Evolutionary conservation across 1,140 invertebrate species (phyloP).

Genomic region (Philopotamus ludificatus): DNA sequence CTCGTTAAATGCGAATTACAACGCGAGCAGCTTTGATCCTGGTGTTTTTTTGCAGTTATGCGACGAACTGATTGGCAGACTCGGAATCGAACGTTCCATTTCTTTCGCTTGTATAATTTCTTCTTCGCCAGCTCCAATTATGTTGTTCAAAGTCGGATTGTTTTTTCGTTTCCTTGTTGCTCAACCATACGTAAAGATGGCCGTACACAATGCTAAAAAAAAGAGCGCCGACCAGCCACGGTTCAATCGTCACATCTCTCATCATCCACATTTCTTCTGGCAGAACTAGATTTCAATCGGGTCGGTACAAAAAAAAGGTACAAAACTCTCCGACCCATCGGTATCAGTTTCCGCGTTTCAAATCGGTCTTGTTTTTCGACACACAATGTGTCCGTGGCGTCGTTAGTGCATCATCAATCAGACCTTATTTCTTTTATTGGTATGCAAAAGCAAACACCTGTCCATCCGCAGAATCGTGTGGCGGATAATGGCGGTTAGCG

Average conservation of each 20-base stretch:
- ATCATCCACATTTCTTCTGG: conserved; percentile 11
- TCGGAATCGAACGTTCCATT: neutral
- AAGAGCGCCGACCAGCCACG: neutral
- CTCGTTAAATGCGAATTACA: too few relatives aligned
- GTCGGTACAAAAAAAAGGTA: conserved; percentile 3
- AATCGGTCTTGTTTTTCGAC: too few relatives aligned
- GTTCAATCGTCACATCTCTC: conserved; percentile 21
- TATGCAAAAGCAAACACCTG: conserved; percentile 6
- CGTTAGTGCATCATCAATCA: neutral
- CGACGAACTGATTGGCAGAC: neutral
- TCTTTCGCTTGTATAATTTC: neutral
- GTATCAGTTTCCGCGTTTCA: conserved; percentile 1
- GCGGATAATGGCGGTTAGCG: neutral
- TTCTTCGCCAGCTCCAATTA: neutral
- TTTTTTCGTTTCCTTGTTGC: conserved; percentile 4
- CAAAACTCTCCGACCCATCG: neutral
- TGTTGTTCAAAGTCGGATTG: conserved; percentile 1
- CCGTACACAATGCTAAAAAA: conserved; percentile 3
- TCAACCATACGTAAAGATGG: neutral
- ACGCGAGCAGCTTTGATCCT: too few relatives aligned
- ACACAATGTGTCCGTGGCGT: too few relatives aligned
- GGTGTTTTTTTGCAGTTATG: too few relatives aligned
- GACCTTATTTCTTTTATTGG: neutral
- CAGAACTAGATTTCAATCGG: neutral
- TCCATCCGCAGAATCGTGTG: neutral